A percentile compares a stretch with the other conserved stretches of the same genome.
Conservation (phyloP, 1,140 invertebrate species). For the Temnothorax curvispinosus region DNA sequence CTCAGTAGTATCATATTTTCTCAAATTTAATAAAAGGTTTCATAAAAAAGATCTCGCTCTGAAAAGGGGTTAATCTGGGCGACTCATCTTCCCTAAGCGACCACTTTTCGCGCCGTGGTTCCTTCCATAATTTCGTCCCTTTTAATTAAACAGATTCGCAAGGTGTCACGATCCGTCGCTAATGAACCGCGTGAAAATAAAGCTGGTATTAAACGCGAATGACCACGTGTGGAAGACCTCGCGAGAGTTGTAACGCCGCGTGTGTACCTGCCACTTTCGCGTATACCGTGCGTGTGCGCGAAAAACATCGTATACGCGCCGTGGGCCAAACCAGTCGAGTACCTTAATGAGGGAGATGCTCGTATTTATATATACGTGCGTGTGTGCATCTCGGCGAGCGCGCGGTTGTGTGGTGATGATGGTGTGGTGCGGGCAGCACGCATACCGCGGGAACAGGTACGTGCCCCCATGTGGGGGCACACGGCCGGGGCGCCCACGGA, state of each 20-base stretch:
- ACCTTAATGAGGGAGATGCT: constrained; percentile 69
- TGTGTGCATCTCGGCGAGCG: neutral
- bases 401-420: neutral
- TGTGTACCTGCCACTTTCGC: constrained; percentile 5
- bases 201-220: constrained; percentile 21
- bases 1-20: neutral
- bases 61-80: neutral
- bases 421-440: constrained; percentile 31
- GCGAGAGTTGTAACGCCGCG: neutral
- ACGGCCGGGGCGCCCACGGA: constrained; percentile 32
- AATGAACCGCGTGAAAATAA: constrained; percentile 49
- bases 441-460: constrained; percentile 57
- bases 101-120: neutral
- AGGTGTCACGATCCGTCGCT: constrained; percentile 25
- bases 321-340: constrained; percentile 64
- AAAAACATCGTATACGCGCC: constrained; percentile 55
- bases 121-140: constrained; percentile 30
- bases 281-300: constrained; percentile 21
- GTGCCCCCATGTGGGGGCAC: constrained; percentile 43
- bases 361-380: constrained; percentile 36
- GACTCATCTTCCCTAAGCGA: neutral
- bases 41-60: neutral
- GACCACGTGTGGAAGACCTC: constrained; percentile 14
- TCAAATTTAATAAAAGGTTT: constrained; percentile 35
- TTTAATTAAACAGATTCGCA: constrained; percentile 50